These are phyloP conservation scores for Romanomermis culicivorax DNA, from an alignment of 2,888 invertebrate species.

Conservation along the genomic window DNA sequence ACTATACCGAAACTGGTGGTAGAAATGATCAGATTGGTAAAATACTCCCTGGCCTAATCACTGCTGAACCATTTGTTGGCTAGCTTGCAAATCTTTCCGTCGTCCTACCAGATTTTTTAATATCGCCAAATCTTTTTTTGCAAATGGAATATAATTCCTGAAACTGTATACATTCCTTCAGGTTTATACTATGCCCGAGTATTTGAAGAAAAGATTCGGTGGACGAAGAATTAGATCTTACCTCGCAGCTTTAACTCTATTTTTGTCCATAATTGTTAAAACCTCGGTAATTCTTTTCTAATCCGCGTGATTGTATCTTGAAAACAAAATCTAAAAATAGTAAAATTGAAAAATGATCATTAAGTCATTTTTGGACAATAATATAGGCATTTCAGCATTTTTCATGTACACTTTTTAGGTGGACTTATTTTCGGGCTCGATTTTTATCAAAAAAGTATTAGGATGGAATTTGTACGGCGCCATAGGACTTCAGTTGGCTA, in stretches of 20 bases:
- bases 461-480: conserved; percentile 35
- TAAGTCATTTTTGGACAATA: too few relatives aligned
- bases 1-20: too few relatives aligned
- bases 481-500: conserved; percentile 33
- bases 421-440: conserved; percentile 36
- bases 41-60: too few relatives aligned
- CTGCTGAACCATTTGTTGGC: not conserved
- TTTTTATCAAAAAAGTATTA: conserved; percentile 35
- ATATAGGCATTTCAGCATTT: not conserved
- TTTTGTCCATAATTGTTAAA: conserved; percentile 37
- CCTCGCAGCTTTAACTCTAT: conserved; percentile 35
- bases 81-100: not conserved
- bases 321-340: not conserved
- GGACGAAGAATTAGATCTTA: conserved; percentile 37
- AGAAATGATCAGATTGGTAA: too few relatives aligned
- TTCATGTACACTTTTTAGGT: conserved; percentile 26
- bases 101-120: not conserved
- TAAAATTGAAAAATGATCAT: too few relatives aligned
- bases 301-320: not conserved
- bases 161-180: conserved; percentile 16
- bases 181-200: conserved; percentile 38
- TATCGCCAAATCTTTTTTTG: not conserved
- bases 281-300: conserved; percentile 32
- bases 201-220: conserved; percentile 35
- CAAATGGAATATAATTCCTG: too few relatives aligned